Conservation (phyloP, 2,113 vertebrate genomes). For the Oxyruncus cristatus region DNA sequence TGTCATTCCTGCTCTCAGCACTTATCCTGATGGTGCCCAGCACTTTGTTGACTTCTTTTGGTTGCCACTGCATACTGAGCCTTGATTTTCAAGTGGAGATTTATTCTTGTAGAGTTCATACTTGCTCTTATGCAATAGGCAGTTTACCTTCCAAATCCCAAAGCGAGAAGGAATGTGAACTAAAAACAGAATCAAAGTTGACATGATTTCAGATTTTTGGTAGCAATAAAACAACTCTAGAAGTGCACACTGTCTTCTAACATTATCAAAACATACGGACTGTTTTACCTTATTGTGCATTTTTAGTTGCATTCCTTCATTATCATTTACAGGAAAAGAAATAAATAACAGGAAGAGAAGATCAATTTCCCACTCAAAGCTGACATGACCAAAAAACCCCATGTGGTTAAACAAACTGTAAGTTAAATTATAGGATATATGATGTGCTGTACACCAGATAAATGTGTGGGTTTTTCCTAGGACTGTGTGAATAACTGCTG, state of each 20-base stretch:
- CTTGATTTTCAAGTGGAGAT: not conserved
- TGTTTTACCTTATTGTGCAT: not conserved
- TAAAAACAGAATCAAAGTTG: not conserved
- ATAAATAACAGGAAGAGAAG: slow-evolving; percentile 14
- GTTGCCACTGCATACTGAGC: not conserved
- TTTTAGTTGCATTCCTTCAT: not conserved
- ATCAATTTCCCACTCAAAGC: slow-evolving; percentile 14
- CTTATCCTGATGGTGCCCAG: not conserved
- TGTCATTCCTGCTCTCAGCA: not conserved
- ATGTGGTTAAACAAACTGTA: not conserved
- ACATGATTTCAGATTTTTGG: not conserved
- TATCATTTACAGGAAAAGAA: slow-evolving; percentile 28
- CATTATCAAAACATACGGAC: not conserved
- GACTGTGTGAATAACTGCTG: not conserved
- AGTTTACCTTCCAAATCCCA: not conserved
- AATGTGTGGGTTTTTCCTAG: not conserved
- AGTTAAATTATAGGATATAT: slow-evolving; percentile 39
- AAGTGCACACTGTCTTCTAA: not conserved
- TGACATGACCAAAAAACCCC: not conserved
- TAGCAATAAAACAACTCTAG: not conserved
- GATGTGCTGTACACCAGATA: not conserved
- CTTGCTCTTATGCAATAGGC: not conserved
- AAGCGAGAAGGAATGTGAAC: not conserved
- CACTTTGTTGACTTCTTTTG: not conserved
- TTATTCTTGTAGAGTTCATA: not conserved